Evolutionary conservation across 2,888 invertebrate species (phyloP).

Genomic region (Metacarcinus magister): DNA sequence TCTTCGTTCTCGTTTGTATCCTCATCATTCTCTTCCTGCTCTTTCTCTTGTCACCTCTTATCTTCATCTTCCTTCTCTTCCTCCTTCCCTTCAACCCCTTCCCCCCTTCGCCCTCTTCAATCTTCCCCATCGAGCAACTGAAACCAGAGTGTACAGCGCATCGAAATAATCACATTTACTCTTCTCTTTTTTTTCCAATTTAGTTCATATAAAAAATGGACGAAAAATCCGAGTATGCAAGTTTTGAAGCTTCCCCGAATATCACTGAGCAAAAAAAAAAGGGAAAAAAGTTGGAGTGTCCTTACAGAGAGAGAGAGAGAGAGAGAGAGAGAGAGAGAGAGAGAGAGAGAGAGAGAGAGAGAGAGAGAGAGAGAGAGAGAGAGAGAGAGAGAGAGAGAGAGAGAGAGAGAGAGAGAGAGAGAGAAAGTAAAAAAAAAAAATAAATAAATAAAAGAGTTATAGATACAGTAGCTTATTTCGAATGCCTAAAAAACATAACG

Average conservation of each 20-base stretch:
- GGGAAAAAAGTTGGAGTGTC: not conserved
- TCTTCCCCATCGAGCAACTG: not conserved
- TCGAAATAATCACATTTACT: slow-evolving; percentile 26
- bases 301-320: not conserved
- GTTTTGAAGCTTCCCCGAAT: not conserved
- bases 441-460: not conserved
- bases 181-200: not conserved
- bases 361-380: slow-evolving; percentile 5
- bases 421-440: not conserved
- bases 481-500: not conserved
- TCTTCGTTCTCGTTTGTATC: not conserved
- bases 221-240: not conserved
- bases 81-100: not conserved
- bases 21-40: not conserved
- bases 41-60: not conserved
- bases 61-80: not conserved
- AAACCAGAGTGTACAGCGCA: not conserved
- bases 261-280: not conserved
- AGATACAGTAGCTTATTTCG: not conserved
- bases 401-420: slow-evolving; percentile 2
- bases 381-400: slow-evolving; percentile 2
- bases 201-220: not conserved
- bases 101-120: not conserved
- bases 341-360: slow-evolving; percentile 26
- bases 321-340: slow-evolving; percentile 26